phyloP scores from a whole-genome alignment of 2,797 vertebrate species.

The Danio albolineatus region DNA sequence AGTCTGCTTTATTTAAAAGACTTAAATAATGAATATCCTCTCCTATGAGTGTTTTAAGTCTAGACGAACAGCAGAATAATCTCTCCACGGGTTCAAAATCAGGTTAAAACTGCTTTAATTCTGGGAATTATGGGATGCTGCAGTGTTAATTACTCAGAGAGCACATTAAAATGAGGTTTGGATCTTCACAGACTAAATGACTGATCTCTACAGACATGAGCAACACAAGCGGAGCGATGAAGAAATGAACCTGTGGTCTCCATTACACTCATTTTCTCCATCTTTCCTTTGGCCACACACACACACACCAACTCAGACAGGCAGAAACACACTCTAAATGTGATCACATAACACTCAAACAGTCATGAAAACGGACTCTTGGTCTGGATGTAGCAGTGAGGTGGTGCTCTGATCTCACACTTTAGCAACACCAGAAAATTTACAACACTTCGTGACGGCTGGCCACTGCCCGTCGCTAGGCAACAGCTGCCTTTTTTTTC shows the following conservation, averaged over 20 bases:
- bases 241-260: constrained; percentile 23
- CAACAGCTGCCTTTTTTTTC: constrained; percentile 66
- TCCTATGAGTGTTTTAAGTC: neutral
- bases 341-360: neutral
- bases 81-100: neutral
- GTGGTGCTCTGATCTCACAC: constrained; percentile 33
- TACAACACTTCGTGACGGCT: constrained; percentile 62
- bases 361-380: neutral
- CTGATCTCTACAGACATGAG: constrained; percentile 1
- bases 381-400: neutral
- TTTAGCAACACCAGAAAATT: constrained; percentile 48
- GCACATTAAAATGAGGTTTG: constrained; percentile 27
- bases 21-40: neutral
- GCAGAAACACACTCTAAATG: neutral
- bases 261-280: neutral
- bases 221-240: constrained; percentile 13
- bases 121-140: constrained; percentile 12
- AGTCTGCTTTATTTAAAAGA: neutral
- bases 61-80: neutral
- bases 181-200: constrained; percentile 4
- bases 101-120: neutral
- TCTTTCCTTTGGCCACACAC: constrained; percentile 1
- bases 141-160: constrained; percentile 13
- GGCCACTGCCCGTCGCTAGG: constrained; percentile 76
- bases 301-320: constrained; percentile 20